These are phyloP conservation scores for Epirrhoe alternata DNA, from an alignment of 2,888 invertebrate genomes.

Conservation along the genomic window DNA sequence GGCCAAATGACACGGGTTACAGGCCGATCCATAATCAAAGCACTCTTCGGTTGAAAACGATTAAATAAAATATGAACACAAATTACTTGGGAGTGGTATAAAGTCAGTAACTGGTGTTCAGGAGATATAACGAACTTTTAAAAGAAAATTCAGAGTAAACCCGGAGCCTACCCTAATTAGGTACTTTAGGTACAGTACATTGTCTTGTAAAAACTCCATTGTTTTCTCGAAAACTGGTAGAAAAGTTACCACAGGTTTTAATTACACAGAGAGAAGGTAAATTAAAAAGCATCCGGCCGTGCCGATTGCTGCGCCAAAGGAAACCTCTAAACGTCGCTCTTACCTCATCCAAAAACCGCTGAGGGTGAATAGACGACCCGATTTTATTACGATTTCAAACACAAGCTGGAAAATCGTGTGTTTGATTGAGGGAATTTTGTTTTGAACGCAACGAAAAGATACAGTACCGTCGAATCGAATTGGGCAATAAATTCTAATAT, in stretches of 20 bases:
- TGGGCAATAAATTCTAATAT: too few species aligned
- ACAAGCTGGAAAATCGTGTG: not conserved
- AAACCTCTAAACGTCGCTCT: constrained; percentile 57
- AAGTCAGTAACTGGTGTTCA: not conserved
- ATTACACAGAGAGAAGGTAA: constrained; percentile 77
- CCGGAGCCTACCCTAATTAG: constrained; percentile 36
- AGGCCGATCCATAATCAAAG: too few species aligned
- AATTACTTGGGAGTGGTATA: not conserved
- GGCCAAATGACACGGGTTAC: too few species aligned
- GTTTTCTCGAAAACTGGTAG: constrained; percentile 63
- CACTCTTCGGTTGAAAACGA: too few species aligned
- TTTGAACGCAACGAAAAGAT: not conserved
- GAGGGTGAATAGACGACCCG: constrained; percentile 14
- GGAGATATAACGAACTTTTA: not conserved
- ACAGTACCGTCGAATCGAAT: too few species aligned
- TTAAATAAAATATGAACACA: too few species aligned
- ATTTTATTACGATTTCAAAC: constrained; percentile 3
- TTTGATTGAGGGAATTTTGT: too few species aligned
- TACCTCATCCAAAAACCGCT: constrained; percentile 51
- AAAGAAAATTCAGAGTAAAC: constrained; percentile 28
- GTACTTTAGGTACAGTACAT: constrained; percentile 32
- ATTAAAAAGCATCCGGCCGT: constrained; percentile 78
- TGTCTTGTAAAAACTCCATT: constrained; percentile 60
- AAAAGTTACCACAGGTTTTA: constrained; percentile 71
- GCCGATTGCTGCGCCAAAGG: constrained; percentile 64